phyloP scores from a whole-genome alignment of 2,888 invertebrate genomes.

The Dynastes maya region DNA sequence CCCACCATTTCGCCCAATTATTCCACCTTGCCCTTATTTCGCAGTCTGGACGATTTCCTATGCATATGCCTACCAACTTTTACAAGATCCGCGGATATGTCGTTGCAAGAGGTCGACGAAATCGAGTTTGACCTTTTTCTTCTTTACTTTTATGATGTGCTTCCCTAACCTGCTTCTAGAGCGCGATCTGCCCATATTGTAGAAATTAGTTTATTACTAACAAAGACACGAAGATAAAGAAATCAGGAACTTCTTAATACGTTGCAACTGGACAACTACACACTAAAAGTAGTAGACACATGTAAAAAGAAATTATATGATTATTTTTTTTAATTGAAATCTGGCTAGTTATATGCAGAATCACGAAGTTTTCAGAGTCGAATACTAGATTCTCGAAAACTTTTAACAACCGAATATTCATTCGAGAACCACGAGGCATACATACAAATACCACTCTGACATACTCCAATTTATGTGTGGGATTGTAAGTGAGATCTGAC shows the following conservation, averaged over 20 bases:
- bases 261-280: neutral
- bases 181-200: conserved; percentile 83
- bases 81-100: conserved; percentile 78
- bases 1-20: conserved; percentile 90
- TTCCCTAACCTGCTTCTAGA: conserved; percentile 85
- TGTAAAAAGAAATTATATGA: no score
- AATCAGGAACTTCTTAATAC: neutral
- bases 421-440: no score
- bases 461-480: no score
- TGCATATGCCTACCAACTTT: conserved; percentile 74
- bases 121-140: conserved; percentile 85
- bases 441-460: no score
- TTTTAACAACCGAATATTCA: no score
- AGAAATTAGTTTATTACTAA: neutral
- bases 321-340: no score
- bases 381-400: no score
- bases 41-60: conserved; percentile 77
- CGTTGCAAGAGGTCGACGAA: conserved; percentile 82
- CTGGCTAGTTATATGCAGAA: no score
- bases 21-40: conserved; percentile 93
- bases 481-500: no score
- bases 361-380: no score
- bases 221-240: neutral
- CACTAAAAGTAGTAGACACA: no score
- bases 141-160: conserved; percentile 85